A percentile compares a stretch with the other conserved stretches of the same genome.
Conservation (phyloP, 1,140 invertebrate species). For the Zeugodacus cucurbitae region DNA sequence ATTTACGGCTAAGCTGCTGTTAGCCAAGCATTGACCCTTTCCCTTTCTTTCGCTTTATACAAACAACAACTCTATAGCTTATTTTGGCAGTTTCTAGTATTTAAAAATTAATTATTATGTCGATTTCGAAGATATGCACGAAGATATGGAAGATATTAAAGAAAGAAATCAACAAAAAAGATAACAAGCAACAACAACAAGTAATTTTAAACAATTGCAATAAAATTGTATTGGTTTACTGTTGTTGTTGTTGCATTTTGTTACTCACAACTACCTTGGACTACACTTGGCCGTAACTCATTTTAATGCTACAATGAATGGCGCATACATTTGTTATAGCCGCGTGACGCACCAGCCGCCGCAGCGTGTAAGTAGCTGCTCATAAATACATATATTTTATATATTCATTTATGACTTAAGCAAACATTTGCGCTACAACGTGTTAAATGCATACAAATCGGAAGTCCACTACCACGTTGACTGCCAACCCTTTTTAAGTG, state of each 20-base stretch:
- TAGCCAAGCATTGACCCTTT: background rate
- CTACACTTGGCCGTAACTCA: background rate
- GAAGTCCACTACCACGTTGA: background rate
- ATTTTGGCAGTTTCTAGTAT: background rate
- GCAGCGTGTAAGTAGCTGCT: background rate
- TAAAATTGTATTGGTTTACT: background rate
- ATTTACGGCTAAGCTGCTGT: background rate
- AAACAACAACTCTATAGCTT: background rate
- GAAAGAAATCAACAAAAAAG: background rate
- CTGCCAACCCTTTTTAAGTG: conserved; percentile 8
- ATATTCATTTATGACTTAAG: conserved; percentile 1
- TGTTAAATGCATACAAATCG: background rate
- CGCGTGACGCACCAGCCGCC: background rate
- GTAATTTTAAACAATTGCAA: background rate
- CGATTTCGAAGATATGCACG: background rate
- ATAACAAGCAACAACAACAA: background rate
- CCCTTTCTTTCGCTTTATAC: background rate
- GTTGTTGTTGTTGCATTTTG: background rate
- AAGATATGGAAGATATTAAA: background rate
- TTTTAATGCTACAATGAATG: background rate
- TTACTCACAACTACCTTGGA: background rate
- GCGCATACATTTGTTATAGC: background rate
- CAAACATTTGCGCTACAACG: background rate
- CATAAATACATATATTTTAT: background rate
- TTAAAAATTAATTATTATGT: background rate